These are phyloP conservation scores for Unio pictorum DNA, from an alignment of 2,888 invertebrate genomes.

Conservation along the genomic window DNA sequence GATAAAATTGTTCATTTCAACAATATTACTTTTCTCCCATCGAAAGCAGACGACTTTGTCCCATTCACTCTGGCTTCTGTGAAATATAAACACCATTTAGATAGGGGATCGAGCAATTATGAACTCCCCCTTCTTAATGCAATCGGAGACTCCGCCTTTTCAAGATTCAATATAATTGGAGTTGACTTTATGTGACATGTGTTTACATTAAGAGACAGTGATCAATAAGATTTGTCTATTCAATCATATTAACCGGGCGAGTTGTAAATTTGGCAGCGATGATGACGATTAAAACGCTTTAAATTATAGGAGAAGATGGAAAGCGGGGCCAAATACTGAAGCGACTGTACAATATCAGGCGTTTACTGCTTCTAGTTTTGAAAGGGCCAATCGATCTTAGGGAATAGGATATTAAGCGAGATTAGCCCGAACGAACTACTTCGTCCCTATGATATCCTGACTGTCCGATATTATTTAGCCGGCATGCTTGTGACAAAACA, in stretches of 20 bases:
- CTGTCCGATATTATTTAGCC: slow-evolving; percentile 29
- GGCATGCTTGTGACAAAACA: slow-evolving; percentile 19
- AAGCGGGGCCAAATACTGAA: too few relatives aligned
- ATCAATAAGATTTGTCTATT: slow-evolving; percentile 51
- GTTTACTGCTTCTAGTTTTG: too few relatives aligned
- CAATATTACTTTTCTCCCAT: too few relatives aligned
- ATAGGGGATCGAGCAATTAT: too few relatives aligned
- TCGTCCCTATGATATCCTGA: slow-evolving; percentile 16
- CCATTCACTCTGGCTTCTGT: too few relatives aligned
- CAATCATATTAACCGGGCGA: slow-evolving; percentile 45
- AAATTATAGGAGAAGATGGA: slow-evolving; percentile 34
- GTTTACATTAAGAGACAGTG: slow-evolving; percentile 31
- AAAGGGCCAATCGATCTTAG: slow-evolving; percentile 13
- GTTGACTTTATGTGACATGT: slow-evolving; percentile 21
- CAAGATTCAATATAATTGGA: slow-evolving; percentile 40
- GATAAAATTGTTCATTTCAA: too few relatives aligned
- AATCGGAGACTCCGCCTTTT: slow-evolving; percentile 33
- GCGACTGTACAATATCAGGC: too few relatives aligned
- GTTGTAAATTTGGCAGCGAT: slow-evolving; percentile 47
- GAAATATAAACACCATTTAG: too few relatives aligned
- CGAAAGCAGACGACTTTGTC: too few relatives aligned
- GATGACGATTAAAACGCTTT: slow-evolving; percentile 51
- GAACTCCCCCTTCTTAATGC: too few relatives aligned
- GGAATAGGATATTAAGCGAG: slow-evolving; percentile 29
- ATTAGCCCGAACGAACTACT: slow-evolving; percentile 29